Conservation (phyloP, 53 echinoderm and acorn worm species). For the Echinarachnius parma region DNA sequence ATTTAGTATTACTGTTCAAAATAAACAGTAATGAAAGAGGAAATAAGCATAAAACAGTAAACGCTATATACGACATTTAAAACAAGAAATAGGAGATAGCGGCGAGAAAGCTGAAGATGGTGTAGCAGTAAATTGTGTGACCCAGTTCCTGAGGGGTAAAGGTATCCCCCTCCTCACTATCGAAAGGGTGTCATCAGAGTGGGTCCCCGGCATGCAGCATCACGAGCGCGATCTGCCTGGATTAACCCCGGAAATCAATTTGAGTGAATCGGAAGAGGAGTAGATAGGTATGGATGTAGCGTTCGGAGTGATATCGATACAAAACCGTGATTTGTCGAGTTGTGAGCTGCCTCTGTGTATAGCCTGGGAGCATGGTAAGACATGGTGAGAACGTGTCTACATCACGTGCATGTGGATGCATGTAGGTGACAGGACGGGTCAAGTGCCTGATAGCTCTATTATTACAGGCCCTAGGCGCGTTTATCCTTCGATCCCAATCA, state of each 20-base stretch:
- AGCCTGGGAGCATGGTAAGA: too few relatives aligned
- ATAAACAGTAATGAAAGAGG: too few relatives aligned
- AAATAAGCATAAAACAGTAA: too few relatives aligned
- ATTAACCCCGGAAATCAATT: constrained; percentile 36
- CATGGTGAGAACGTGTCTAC: too few relatives aligned
- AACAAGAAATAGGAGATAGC: not conserved
- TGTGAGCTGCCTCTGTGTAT: too few relatives aligned
- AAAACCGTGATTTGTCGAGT: constrained; percentile 16
- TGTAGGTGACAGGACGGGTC: constrained; percentile 32
- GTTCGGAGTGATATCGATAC: constrained; percentile 38
- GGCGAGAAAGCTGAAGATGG: not conserved
- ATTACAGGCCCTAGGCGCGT: constrained; percentile 29
- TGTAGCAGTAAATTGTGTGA: constrained; percentile 26
- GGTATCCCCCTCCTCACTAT: constrained; percentile 7
- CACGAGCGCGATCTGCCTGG: constrained; percentile 32
- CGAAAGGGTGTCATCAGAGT: constrained; percentile 10
- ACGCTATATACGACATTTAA: not conserved
- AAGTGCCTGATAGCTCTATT: constrained; percentile 43
- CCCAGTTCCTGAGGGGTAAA: constrained; percentile 13
- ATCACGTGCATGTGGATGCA: too few relatives aligned
- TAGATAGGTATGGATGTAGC: constrained; percentile 3
- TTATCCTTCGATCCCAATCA: constrained; percentile 44
- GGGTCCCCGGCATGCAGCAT: not conserved
- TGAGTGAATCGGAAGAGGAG: not conserved
- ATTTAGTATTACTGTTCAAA: too few relatives aligned